Evolutionary conservation across 2,888 invertebrate species (phyloP).

Genomic region (Andrena praecox): DNA sequence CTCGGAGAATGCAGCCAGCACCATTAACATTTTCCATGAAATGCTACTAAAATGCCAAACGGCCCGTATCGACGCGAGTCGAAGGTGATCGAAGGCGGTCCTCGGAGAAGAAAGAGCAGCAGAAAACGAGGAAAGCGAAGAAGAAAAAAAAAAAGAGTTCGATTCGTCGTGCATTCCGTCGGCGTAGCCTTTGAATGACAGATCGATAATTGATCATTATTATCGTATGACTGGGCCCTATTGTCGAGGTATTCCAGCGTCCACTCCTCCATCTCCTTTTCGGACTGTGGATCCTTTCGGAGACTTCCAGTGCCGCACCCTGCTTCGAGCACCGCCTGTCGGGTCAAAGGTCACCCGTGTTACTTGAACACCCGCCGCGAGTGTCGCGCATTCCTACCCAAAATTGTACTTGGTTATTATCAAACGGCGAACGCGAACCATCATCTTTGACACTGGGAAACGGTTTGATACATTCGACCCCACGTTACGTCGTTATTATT

Average conservation of each 20-base stretch:
- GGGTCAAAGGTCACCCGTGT: slow-evolving; percentile 78
- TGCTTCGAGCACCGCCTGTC: slow-evolving; percentile 73
- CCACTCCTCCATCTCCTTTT: slow-evolving; percentile 69
- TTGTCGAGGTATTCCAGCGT: slow-evolving; percentile 75
- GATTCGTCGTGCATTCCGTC: slow-evolving; percentile 82
- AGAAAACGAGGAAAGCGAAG: slow-evolving; percentile 44
- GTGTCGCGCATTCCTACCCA: slow-evolving; percentile 79
- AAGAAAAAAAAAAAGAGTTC: slow-evolving; percentile 72
- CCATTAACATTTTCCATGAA: slow-evolving; percentile 47
- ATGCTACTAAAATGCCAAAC: slow-evolving; percentile 40
- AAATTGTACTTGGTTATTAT: slow-evolving; percentile 60
- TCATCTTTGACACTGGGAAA: not conserved
- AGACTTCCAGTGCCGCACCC: slow-evolving; percentile 79
- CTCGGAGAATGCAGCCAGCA: not conserved
- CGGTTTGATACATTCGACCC: not conserved
- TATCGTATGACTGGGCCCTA: slow-evolving; percentile 80
- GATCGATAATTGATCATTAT: slow-evolving; percentile 84
- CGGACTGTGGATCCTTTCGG: slow-evolving; percentile 70
- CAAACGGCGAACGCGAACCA: not conserved
- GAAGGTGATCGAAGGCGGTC: slow-evolving; percentile 42
- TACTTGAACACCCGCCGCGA: slow-evolving; percentile 82
- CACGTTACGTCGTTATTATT: not conserved
- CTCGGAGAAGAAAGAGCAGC: slow-evolving; percentile 45
- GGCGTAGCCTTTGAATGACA: slow-evolving; percentile 81
- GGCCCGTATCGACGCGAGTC: not conserved